phyloP scores from a whole-genome alignment of 1,140 invertebrate genomes.

The Chelonus insularis region DNA sequence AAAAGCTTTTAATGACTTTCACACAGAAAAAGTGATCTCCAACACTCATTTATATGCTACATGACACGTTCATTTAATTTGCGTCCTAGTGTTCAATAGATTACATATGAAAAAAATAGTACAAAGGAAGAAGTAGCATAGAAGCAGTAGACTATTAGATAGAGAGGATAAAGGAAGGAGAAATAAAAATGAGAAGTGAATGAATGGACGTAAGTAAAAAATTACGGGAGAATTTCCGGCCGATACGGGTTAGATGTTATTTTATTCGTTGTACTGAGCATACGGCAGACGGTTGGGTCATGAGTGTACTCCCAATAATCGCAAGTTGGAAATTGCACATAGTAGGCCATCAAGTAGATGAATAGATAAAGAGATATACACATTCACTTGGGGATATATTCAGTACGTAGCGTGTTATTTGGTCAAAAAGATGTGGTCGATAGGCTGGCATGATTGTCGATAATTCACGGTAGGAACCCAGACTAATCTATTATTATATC shows the following conservation, averaged over 20 bases:
- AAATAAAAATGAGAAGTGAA: not conserved
- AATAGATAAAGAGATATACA: constrained; percentile 1
- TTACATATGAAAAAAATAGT: too few species aligned
- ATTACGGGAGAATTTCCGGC: constrained; percentile 4
- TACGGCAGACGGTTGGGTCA: not conserved
- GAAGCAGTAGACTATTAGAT: not conserved
- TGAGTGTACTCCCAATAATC: constrained; percentile 7
- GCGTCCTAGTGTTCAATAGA: too few species aligned
- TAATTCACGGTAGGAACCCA: too few species aligned
- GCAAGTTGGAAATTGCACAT: not conserved
- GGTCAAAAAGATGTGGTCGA: constrained; percentile 42
- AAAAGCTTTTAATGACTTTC: too few species aligned
- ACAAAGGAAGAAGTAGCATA: too few species aligned
- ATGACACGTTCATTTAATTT: too few species aligned
- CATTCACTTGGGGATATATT: not conserved
- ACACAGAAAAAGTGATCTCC: too few species aligned
- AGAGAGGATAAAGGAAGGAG: not conserved
- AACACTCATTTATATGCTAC: too few species aligned
- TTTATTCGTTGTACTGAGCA: not conserved
- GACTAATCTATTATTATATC: too few species aligned
- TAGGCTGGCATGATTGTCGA: constrained; percentile 40
- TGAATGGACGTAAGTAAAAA: not conserved
- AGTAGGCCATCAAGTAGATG: not conserved
- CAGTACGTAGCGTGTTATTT: constrained; percentile 36
- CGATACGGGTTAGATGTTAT: not conserved